A percentile compares a stretch with the other conserved stretches of the same genome.
phyloP scores from a whole-genome alignment of 2,113 vertebrate species.

The Hoplias malabaricus region DNA sequence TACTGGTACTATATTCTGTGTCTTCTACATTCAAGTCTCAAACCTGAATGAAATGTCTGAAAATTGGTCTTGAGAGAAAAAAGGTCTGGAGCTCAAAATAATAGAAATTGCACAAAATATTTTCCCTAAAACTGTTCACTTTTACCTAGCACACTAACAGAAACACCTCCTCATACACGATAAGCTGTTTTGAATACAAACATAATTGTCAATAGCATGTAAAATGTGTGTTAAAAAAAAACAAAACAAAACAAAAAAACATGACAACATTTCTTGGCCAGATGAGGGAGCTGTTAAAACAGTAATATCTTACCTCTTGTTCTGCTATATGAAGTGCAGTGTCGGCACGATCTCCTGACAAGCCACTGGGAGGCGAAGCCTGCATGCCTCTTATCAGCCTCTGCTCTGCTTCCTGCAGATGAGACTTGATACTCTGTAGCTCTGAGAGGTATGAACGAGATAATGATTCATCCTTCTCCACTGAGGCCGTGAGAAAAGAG shows the following conservation, averaged over 20 bases:
- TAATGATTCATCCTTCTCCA: constrained; percentile 89
- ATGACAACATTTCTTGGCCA: constrained; percentile 29
- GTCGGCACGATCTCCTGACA: constrained; percentile 71
- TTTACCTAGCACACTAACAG: no score
- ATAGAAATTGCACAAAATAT: no score
- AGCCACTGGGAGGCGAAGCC: constrained; percentile 66
- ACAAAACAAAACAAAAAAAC: not conserved
- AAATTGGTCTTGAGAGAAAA: no score
- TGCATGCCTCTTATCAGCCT: constrained; percentile 80
- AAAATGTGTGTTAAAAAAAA: not conserved
- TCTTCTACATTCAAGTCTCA: no score
- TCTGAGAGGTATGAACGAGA: constrained; percentile 86
- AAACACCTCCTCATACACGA: no score
- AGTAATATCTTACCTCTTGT: constrained; percentile 82
- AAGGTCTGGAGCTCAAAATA: no score
- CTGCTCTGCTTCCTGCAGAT: constrained; percentile 85
- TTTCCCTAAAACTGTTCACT: no score
- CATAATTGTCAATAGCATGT: no score
- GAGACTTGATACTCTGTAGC: constrained; percentile 83
- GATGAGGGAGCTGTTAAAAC: constrained; percentile 46
- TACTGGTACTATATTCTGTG: no score
- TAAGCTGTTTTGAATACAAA: no score
- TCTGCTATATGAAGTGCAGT: constrained; percentile 78
- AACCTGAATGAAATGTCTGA: no score
- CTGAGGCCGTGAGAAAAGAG: no score